phyloP scores from a whole-genome alignment of 2,888 invertebrate genomes.

The Agrotis ipsilon region DNA sequence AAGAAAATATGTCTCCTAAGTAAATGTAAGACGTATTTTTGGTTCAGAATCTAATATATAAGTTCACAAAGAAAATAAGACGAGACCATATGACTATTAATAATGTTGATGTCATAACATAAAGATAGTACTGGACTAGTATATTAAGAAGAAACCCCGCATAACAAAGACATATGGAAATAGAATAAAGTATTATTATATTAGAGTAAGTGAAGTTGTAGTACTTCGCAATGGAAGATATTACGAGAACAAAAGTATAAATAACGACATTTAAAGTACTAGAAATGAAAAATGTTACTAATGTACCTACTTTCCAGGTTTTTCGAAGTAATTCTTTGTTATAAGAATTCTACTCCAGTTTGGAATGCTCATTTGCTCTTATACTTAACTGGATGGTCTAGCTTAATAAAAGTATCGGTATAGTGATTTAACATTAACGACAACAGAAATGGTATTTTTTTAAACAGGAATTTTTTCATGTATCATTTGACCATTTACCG shows the following conservation, averaged over 20 bases:
- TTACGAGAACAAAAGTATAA: not conserved
- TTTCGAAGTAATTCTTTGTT: not conserved
- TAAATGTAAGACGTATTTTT: too few species aligned
- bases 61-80: too few species aligned
- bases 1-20: too few species aligned
- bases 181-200: constrained; percentile 35
- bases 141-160: constrained; percentile 29
- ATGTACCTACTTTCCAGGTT: not conserved
- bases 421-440: too few species aligned
- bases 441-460: too few species aligned
- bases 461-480: too few species aligned
- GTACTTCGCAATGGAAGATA: constrained; percentile 10
- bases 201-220: constrained; percentile 33
- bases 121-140: constrained; percentile 1
- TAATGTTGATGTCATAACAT: not conserved
- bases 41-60: too few species aligned
- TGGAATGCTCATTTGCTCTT: too few species aligned
- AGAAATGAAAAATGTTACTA: not conserved
- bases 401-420: too few species aligned
- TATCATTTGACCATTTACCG: too few species aligned
- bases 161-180: constrained; percentile 27
- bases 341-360: not conserved
- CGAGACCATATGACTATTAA: too few species aligned
- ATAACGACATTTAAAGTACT: not conserved
- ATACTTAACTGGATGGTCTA: too few species aligned